Percentiles rank a stretch among this genome's conserved stretches.
These are phyloP conservation scores for Oryzias dopingdopingensis DNA, from an alignment of 2,797 vertebrate species.

Conservation along the genomic window DNA sequence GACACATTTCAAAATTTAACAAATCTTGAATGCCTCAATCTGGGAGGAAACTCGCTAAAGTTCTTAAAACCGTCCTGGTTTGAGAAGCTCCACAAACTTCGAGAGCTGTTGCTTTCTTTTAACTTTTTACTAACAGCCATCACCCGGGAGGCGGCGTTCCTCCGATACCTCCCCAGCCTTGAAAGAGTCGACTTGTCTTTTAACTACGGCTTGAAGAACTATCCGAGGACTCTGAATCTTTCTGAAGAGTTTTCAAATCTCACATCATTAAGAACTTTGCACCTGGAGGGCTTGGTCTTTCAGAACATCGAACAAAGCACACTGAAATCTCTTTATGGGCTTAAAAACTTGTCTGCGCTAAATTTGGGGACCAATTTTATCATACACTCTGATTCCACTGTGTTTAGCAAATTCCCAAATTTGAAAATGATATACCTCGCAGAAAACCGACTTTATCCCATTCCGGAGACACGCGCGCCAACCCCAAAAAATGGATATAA, in stretches of 20 bases:
- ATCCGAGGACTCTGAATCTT: conserved; percentile 73
- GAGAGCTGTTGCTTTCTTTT: conserved; percentile 80
- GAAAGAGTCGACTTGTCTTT: conserved; percentile 86
- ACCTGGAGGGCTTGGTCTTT: conserved; percentile 86
- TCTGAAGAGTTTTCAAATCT: conserved; percentile 81
- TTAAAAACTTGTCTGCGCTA: conserved; percentile 80
- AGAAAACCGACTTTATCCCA: conserved; percentile 81
- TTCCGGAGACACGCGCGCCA: not conserved
- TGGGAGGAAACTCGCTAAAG: conserved; percentile 86
- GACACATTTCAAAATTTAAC: conserved; percentile 79
- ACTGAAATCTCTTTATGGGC: conserved; percentile 70
- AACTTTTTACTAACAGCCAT: conserved; percentile 82
- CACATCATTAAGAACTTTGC: conserved; percentile 74
- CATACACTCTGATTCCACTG: conserved; percentile 70
- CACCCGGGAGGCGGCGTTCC: conserved; percentile 68
- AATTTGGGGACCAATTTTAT: conserved; percentile 92
- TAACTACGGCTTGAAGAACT: conserved; percentile 80
- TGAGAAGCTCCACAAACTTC: conserved; percentile 71
- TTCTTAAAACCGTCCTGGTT: conserved; percentile 81
- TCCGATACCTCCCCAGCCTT: conserved; percentile 74
- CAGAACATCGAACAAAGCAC: conserved; percentile 66
- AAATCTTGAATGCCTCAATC: conserved; percentile 73
- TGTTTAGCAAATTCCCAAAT: conserved; percentile 70
- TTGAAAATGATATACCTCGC: conserved; percentile 78
- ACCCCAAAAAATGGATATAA: rapidly evolving